Evolutionary conservation across 2,113 vertebrate species (phyloP).

Genomic region (Podarcis muralis): DNA sequence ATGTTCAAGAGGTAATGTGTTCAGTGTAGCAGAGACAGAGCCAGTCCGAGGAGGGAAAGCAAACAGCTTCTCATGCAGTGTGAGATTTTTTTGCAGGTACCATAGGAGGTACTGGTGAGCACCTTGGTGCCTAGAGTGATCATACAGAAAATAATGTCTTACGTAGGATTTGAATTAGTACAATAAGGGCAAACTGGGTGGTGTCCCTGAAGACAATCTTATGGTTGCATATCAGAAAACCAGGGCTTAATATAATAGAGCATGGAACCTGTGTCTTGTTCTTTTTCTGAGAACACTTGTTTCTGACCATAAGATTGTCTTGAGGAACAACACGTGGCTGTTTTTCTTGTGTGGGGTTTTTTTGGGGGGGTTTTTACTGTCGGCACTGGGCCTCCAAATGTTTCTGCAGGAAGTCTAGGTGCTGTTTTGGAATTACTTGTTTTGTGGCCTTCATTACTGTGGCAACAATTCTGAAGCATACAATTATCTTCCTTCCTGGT

Average conservation of each 20-base stretch:
- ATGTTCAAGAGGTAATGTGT: no score
- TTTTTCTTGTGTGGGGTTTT: not conserved
- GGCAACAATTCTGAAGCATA: not conserved
- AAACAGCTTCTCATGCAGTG: no score
- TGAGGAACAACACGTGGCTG: not conserved
- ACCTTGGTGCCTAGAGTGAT: no score
- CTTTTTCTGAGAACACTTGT: not conserved
- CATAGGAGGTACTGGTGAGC: no score
- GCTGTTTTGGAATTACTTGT: not conserved
- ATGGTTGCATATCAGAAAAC: not conserved
- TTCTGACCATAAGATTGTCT: not conserved
- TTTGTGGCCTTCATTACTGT: not conserved
- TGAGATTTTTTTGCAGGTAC: no score
- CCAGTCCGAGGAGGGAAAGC: no score
- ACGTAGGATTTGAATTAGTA: not conserved
- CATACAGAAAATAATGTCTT: not conserved
- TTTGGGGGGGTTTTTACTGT: not conserved
- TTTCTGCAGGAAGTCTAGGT: not conserved
- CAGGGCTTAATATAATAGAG: not conserved
- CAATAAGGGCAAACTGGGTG: no score
- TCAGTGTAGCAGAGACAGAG: no score
- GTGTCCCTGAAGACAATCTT: no score
- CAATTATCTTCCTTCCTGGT: not conserved
- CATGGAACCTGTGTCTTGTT: not conserved
- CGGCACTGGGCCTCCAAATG: not conserved